phyloP scores from a whole-genome alignment of 2,888 invertebrate genomes.

The Sarcophaga variegata region DNA sequence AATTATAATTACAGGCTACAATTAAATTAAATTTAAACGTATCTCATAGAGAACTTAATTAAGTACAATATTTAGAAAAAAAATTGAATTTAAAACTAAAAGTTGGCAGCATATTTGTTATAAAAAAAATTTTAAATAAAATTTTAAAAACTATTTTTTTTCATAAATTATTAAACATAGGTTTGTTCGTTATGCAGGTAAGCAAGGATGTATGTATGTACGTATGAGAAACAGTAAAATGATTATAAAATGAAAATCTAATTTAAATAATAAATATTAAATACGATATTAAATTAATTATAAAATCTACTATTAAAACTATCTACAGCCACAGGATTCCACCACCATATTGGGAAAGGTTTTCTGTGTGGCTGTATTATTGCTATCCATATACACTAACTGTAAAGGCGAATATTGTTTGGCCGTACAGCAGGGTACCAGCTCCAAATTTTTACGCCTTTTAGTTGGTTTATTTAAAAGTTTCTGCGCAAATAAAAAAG shows the following conservation, averaged over 20 bases:
- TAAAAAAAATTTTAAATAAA: constrained; percentile 7
- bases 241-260: background rate
- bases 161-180: background rate
- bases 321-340: constrained; percentile 95
- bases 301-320: constrained; percentile 72
- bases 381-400: constrained; percentile 90
- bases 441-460: constrained; percentile 83
- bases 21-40: constrained; percentile 40
- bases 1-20: constrained; percentile 36
- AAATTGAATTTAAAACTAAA: constrained; percentile 17
- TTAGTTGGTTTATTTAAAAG: constrained; percentile 78
- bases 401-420: constrained; percentile 91
- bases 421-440: constrained; percentile 93
- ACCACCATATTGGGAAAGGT: constrained; percentile 94
- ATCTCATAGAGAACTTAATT: constrained; percentile 71
- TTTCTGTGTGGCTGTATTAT: constrained; percentile 89
- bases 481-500: constrained; percentile 58
- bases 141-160: constrained; percentile 27
- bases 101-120: constrained; percentile 44
- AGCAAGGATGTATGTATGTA: background rate
- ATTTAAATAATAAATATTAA: constrained; percentile 40
- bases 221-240: background rate
- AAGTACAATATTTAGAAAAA: constrained; percentile 66
- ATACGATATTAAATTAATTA: background rate
- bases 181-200: constrained; percentile 32